Conservation (phyloP, 2,113 vertebrate species). For the Condylura cristata region DNA sequence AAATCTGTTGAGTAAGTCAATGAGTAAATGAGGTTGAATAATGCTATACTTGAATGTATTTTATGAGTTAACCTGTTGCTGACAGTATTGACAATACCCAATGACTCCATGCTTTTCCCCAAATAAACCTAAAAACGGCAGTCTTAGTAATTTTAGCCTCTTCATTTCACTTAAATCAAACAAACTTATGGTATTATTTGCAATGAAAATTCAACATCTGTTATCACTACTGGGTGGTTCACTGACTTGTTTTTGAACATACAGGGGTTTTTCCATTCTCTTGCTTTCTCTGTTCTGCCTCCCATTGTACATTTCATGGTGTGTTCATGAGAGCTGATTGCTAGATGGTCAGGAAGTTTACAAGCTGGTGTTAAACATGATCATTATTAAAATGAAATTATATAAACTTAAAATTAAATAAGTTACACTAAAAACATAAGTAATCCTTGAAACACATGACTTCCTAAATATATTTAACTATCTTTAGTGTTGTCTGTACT, state of each 20-base stretch:
- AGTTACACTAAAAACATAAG: not conserved
- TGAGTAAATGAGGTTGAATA: not conserved
- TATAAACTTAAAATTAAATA: not conserved
- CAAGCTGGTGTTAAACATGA: not conserved
- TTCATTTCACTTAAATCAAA: not conserved
- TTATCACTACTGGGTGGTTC: not conserved
- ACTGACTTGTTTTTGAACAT: not conserved
- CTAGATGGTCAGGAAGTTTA: not conserved
- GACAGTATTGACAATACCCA: not conserved
- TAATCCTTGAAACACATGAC: not conserved
- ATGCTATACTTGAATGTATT: not conserved
- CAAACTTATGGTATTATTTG: slow-evolving; percentile 6
- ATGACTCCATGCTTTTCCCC: not conserved
- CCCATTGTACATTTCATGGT: not conserved
- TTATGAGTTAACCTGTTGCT: not conserved
- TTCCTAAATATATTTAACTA: not conserved
- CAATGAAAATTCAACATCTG: not conserved
- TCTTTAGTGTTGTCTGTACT: not conserved
- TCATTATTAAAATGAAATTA: not conserved
- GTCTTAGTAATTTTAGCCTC: not conserved
- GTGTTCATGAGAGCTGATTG: not conserved
- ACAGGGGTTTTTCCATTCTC: not conserved
- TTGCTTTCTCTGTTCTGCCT: not conserved
- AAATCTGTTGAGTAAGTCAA: not conserved
- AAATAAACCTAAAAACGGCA: not conserved